These are phyloP conservation scores for Heliconius melpomene DNA, from an alignment of 1,140 invertebrate genomes.

Conservation along the genomic window DNA sequence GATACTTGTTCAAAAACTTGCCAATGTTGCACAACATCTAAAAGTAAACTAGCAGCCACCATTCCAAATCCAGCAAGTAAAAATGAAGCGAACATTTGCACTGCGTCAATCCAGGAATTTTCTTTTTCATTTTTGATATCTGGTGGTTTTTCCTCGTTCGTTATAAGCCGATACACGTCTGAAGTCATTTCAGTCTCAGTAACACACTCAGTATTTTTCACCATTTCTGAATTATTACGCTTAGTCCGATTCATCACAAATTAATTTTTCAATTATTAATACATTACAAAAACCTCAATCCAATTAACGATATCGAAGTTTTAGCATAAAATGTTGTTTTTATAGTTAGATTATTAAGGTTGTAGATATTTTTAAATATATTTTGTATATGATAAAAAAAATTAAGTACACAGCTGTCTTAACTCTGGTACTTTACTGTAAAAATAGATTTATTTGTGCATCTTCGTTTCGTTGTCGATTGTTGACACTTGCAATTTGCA, in stretches of 20 bases:
- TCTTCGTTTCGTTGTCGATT: slow-evolving; percentile 4
- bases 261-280: slow-evolving; percentile 50
- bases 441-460: slow-evolving; percentile 16
- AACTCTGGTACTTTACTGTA: background rate
- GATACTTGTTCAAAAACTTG: slow-evolving; percentile 91
- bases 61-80: slow-evolving; percentile 95
- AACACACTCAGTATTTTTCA: slow-evolving; percentile 46
- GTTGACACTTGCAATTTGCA: slow-evolving; percentile 11
- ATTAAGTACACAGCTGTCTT: background rate
- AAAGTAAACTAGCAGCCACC: slow-evolving; percentile 92
- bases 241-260: slow-evolving; percentile 74
- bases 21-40: slow-evolving; percentile 95
- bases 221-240: slow-evolving; percentile 61
- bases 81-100: slow-evolving; percentile 95
- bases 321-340: background rate
- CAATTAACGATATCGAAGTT: slow-evolving; percentile 20
- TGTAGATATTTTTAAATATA: background rate
- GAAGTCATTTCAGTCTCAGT: slow-evolving; percentile 54
- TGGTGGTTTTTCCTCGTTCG: slow-evolving; percentile 66
- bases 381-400: background rate
- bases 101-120: slow-evolving; percentile 83
- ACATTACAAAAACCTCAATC: slow-evolving; percentile 39
- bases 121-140: slow-evolving; percentile 70
- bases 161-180: slow-evolving; percentile 57
- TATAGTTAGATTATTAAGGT: background rate